Evolutionary conservation across 1,140 invertebrate species (phyloP).

Genomic region (Platorchestia sp.): DNA sequence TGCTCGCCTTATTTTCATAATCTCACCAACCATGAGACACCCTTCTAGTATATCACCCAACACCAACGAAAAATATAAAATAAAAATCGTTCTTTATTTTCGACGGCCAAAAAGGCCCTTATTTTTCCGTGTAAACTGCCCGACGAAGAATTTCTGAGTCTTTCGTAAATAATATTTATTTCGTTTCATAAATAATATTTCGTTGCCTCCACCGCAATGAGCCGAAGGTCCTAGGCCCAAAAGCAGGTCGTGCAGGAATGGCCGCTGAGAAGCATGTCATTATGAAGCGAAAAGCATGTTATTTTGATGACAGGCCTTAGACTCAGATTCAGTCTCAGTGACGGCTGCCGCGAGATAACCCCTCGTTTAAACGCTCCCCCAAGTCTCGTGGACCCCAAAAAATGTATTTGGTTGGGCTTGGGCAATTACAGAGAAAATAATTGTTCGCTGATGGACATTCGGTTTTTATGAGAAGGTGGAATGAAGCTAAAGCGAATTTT

Average conservation of each 20-base stretch:
- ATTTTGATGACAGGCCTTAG: not conserved
- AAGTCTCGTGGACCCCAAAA: not conserved
- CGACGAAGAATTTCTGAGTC: not conserved
- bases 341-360: not conserved
- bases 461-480: not conserved
- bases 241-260: not conserved
- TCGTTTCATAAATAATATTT: not conserved
- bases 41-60: too few relatives aligned
- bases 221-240: not conserved
- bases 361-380: not conserved
- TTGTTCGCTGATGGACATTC: not conserved
- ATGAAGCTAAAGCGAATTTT: not conserved
- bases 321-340: not conserved
- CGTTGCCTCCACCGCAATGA: not conserved
- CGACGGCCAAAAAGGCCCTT: not conserved
- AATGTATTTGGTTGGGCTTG: not conserved
- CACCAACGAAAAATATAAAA: too few relatives aligned
- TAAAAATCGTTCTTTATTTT: too few relatives aligned
- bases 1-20: too few relatives aligned
- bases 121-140: not conserved
- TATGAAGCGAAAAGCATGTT: constrained; percentile 30
- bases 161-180: not conserved
- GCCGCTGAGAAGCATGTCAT: constrained; percentile 50
- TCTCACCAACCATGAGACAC: too few relatives aligned
- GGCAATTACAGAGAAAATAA: constrained; percentile 7